Conservation (phyloP, 1,140 invertebrate species). For the Holcopasites calliopsidis region DNA sequence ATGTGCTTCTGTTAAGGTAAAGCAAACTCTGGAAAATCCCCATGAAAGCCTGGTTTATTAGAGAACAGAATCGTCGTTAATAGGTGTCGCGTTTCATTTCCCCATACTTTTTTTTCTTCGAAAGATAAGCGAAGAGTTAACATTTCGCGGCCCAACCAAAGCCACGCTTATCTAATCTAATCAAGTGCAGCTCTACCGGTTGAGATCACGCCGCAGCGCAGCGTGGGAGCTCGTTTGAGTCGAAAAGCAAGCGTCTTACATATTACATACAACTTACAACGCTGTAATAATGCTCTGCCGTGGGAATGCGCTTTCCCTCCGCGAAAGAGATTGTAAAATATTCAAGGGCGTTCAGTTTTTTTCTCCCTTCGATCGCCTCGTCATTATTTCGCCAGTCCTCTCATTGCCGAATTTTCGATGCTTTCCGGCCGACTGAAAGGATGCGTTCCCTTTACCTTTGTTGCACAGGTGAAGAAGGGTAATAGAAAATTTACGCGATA, state of each 20-base stretch:
- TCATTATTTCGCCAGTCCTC: neutral
- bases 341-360: constrained; percentile 27
- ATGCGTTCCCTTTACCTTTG: too few relatives aligned
- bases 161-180: constrained; percentile 53
- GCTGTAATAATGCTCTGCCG: constrained; percentile 23
- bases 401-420: too few relatives aligned
- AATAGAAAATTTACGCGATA: too few relatives aligned
- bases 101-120: neutral
- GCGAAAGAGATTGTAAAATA: constrained; percentile 32
- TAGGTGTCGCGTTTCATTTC: neutral
- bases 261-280: too few relatives aligned
- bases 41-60: neutral
- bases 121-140: too few relatives aligned
- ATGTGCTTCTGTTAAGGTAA: too few relatives aligned
- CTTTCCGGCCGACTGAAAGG: neutral
- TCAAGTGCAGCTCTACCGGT: constrained; percentile 15
- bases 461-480: too few relatives aligned
- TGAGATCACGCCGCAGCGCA: neutral
- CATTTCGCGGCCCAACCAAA: too few relatives aligned
- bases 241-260: constrained; percentile 15
- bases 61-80: neutral
- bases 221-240: constrained; percentile 27
- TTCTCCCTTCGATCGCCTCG: neutral
- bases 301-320: constrained; percentile 46
- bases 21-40: neutral